Conservation (phyloP, 2,888 invertebrate species). For the Trachelus troglodyta region DNA sequence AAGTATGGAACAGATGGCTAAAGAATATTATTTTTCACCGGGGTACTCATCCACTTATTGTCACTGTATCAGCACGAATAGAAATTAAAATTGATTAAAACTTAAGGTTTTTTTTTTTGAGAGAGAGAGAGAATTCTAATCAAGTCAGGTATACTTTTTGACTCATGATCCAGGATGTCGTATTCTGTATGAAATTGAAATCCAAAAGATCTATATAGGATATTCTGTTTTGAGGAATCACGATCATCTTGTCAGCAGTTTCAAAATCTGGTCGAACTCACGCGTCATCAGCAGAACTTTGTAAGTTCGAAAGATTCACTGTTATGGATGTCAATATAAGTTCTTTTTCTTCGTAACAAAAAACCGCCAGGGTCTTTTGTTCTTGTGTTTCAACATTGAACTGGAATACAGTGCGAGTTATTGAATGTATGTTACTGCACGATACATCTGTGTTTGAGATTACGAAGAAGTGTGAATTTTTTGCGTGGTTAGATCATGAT, state of each 20-base stretch:
- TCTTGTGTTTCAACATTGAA: neutral
- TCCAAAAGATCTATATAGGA: neutral
- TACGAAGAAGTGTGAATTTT: neutral
- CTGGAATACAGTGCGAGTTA: neutral
- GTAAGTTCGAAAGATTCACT: neutral
- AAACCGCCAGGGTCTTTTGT: neutral
- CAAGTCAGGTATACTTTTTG: neutral
- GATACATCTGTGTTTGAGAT: neutral
- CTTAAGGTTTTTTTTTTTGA: neutral
- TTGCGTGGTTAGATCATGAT: neutral
- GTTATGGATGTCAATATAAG: neutral
- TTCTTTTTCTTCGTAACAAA: neutral
- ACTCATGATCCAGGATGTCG: neutral
- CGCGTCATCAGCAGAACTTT: neutral
- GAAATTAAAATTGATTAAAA: slow-evolving; percentile 13
- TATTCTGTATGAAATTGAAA: neutral
- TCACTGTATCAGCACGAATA: slow-evolving; percentile 17
- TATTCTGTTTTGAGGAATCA: neutral
- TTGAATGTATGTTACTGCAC: neutral
- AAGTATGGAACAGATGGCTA: slow-evolving; percentile 4
- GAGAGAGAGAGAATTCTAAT: neutral
- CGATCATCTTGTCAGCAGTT: neutral
- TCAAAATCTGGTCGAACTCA: neutral
- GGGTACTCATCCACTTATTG: slow-evolving; percentile 27
- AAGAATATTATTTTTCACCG: slow-evolving; percentile 18